Evolutionary conservation across 2,797 vertebrate species (phyloP), one percentile per base, ranked within the genome.

Genomic region (Mus spretus): DNA sequence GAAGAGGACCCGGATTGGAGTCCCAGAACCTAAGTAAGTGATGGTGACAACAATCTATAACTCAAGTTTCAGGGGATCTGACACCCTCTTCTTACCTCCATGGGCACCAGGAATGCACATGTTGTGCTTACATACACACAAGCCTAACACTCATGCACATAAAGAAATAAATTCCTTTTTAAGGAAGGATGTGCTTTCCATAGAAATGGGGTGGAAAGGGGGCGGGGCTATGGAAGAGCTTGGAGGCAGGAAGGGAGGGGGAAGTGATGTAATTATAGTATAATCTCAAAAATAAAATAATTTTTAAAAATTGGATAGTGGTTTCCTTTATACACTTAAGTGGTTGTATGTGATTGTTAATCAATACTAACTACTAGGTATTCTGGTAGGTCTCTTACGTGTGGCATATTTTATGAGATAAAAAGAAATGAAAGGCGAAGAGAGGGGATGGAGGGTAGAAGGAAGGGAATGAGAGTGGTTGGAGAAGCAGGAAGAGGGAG

Each of bases 321-420:
- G 26, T 4, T 61, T 86, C 47, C 28, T 80, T 47, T 89, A 37
- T 63, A 89, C 26, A 96, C 50, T 93, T 83, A n/a, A 24, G 53
- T 75, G 26, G 31, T 11, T 24, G 14, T 40, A 11, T 19, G 15
- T 11, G 6, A 50, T 53, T 70, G 24, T 84, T 65, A 50, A 75
- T 82, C 81, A 44, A 20, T 24, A 77, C 70, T 55, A 55, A 93
- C 80, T 93, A 79, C 44, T 77, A 74, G 40, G 28, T 40, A 31
- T 82, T 82, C 75, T 65, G 55, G 7, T 79, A 65, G 8, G 78
- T 94, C 83, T 90, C 63, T 92, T 77, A 63, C 3, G 2, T 81
- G 81, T 80, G 34, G 31, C 74, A 6, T 77, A 55, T 70, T 94
- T 95, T 50, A 63, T 80, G 80, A 88, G 9, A 85, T 61, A 89